Base-by-base conservation (phyloP, 2,797 vertebrate genomes). In the Alectoris magna region DNA sequence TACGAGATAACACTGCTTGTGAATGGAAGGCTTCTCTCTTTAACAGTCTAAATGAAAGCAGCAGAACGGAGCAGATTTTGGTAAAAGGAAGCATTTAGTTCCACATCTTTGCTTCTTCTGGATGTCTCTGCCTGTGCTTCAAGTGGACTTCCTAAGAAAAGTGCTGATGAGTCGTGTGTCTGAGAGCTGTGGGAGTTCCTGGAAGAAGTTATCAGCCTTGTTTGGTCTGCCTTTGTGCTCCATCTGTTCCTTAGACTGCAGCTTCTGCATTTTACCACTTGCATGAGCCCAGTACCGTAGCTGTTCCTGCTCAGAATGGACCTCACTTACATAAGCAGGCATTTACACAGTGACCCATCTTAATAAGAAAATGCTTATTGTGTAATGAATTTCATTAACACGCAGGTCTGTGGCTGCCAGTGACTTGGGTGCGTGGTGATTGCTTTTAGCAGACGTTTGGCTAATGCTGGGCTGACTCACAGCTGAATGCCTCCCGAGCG, bases 251-350 rank as follows among this genome's bases (percentile, higher is more conserved):
- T 76, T 19, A 5, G 24, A 71, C 58, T 0, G 14, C 10, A 39
- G 0, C 44, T 58, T n/a, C 5, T 10, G 66, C 13, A 23, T 94
- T 88, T 85, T 85, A 38, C 58, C 36, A 5, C 46, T n/a, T 36
- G 75, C 16, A 36, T 9, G 8, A 64, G 26, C 22, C 3, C 9
- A 13, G 21, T 39, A 17, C 38, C 0, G 0, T 4, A 41, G 74
- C 19, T 23, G 24, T 2, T 91, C 26, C 49, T 38, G 11, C 53
- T 67, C 2, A 0, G 72, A 26, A 9, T 4, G n/a, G 22, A 1
- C 26, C 10, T 14, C 6, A 11, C 46, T 44, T 43, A 7, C n/a
- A 3, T 46, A 6, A 62, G 70, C 69, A 59, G 78, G 58, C 58
- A 4, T 13, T 41, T 68, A 19, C 14, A 14, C n/a, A 44, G 64